Evolutionary conservation across 1,140 invertebrate species (phyloP), one percentile per base, ranked within the genome.

Genomic region (Rhizoglyphus robini): DNA sequence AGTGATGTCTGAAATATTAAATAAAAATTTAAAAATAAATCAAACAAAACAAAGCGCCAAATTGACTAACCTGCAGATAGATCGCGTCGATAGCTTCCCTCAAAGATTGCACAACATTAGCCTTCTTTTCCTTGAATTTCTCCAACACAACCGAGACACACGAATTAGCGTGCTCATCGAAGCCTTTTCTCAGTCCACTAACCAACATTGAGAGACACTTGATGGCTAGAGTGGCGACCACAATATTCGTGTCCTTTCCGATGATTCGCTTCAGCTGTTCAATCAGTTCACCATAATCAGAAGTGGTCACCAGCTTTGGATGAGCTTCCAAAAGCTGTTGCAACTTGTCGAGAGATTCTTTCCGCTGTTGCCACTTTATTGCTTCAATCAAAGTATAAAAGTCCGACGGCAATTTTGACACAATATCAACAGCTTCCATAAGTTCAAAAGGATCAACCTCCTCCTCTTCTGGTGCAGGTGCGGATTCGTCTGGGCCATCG

Each of bases 61-160:
- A n/a, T n/a, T n/a, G n/a, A n/a, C n/a, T n/a, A n/a, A n/a, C n/a
- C n/a, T n/a, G n/a, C n/a, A n/a, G n/a, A n/a, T 86, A 96, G 66
- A 91, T 83, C 8, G 89, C 88, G 79, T 99, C 95, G 34, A 90
- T 86, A n/a, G 90, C 88, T 69, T 97, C 93, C 38, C 88, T 77
- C 20, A 98, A 77, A 1, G 86, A 84, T 34, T 80, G 73, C 0
- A 97, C 90, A 54, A 96, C 92, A 75, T 84, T 90, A 38, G 84
- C 80, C 73, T 99, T 99, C 78, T 96, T 98, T 76, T 99, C 96
- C 73, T 94, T 95, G 72, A 99, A 98, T 78, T 97, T 97, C 71
- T 96, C 92, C 8, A 98, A 75, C 27, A 94, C 80, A 0, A 84
- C 82, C 1, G 88, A 81, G 8, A 96, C 78, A 72, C 88, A 87